Evolutionary conservation across 2,888 invertebrate species (phyloP), one percentile per base, ranked within the genome.

Genomic region (Diaprepes abbreviatus): DNA sequence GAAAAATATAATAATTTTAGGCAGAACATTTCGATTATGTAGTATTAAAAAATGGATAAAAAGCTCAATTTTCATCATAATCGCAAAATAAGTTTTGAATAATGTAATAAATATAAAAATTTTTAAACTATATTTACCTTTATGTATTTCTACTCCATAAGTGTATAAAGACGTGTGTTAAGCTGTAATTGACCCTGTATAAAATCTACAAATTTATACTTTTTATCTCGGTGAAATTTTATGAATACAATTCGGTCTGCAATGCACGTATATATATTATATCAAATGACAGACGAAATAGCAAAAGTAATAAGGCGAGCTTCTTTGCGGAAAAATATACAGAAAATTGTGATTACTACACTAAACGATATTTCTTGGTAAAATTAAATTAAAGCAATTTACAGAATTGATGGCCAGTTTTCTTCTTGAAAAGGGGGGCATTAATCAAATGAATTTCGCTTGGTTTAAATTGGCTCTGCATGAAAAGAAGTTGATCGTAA

Each of bases 331-430:
- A 70, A 70, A 70, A 65, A 65, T 70, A 70, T 66, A 70, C 70
- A 54, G 70, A 65, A 57, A 66, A 70, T 66, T 70, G 70, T 65
- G 70, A 70, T 70, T 70, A 70, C 60, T 70, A 65, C 59, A 57
- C 70, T 70, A 70, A 70, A 65, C 65, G 66, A 66, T 70, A 70
- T 66, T 71, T 71, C 71, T 71, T 60, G 66, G 66, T 57, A 66
- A 71, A 71, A 71, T 71, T 71, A 71, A 71, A 71, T 71, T 66
- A 63, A 71, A 66, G 66, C 71, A 71, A 71, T 71, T 66, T 71
- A 66, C 40, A 48, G 60, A 71, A 71, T 71, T 66, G 63, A 71
- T 71, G 71, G 71, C 66, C 71, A 71, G 71, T 71, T 71, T 71
- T 66, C 71, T 66, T 63, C 66, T 52, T 63, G 66, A 58, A 71